A percentile compares a stretch with the other conserved stretches of the same genome.
Conservation (phyloP, 2,888 invertebrate species). For the Acleris sparsana region DNA sequence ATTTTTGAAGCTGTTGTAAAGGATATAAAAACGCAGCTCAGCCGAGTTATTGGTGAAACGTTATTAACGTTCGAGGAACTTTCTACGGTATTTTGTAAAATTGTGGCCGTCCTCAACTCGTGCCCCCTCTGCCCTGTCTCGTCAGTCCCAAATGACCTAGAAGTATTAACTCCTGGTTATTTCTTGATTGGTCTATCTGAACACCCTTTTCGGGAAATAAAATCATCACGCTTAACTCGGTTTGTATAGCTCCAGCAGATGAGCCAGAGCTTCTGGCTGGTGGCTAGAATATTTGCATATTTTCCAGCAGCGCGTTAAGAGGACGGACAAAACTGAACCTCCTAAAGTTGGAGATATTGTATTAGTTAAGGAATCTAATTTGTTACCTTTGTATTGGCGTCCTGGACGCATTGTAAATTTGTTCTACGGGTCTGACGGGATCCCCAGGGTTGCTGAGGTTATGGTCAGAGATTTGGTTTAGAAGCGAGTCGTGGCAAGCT, state of each 20-base stretch:
- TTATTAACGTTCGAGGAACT: too few relatives aligned
- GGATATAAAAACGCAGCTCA: too few relatives aligned
- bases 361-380: neutral
- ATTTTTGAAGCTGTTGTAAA: neutral
- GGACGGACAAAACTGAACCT: neutral
- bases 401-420: too few relatives aligned
- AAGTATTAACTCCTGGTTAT: neutral
- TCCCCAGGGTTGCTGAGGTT: neutral
- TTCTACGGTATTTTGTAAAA: neutral
- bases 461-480: constrained; percentile 1
- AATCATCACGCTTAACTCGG: neutral
- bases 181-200: constrained; percentile 7
- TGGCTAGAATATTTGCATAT: constrained; percentile 1
- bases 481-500: neutral
- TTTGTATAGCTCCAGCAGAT: constrained; percentile 1
- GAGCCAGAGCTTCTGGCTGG: constrained; percentile 4
- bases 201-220: neutral
- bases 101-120: constrained; percentile 3
- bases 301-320: constrained; percentile 10
- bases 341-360: constrained; percentile 3
- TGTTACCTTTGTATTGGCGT: neutral
- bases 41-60: too few relatives aligned
- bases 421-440: too few relatives aligned
- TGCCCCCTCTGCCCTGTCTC: neutral
- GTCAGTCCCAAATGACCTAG: constrained; percentile 1